Evolutionary conservation across 2,113 vertebrate genomes (phyloP), one percentile per base, ranked within the genome.

Genomic region (Phyllostomus discolor): DNA sequence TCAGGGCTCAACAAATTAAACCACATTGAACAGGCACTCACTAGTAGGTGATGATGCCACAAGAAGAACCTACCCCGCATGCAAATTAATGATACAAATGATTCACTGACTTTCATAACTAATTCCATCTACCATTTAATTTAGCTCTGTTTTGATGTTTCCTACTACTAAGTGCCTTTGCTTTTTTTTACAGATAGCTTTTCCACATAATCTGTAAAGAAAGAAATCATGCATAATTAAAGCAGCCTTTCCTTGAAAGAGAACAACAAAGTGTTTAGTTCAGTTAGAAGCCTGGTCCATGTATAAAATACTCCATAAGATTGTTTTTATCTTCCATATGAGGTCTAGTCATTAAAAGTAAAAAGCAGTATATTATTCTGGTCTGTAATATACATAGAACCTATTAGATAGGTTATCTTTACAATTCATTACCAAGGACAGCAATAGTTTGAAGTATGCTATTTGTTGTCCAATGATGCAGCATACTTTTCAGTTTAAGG

Each of bases 1-100:
- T 95, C 75, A 83, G 38, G 57, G 20, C 64, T 96, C 41, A 93
- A 86, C 76, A 86, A 94, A 94, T 50, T 78, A 94, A 93, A 66
- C 57, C 48, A 73, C 35, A 85, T 9, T 46, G 43, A 31, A 62
- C 75, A 67, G 64, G 33, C 22, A 67, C 38, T 90, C 41, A 52
- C 35, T 41, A 31, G 75, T 16, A 83, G 59, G 22, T 59, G 38
- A 79, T 33, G 48, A 62, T 52, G n/a, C n/a, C 35, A 26, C 9
- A 48, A 69, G 73, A 73, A 84, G 80, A 94, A 20, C 10, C 33
- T 35, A 62, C 19, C 38, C 50, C 76, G 75, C 59, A 79, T 26
- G 43, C 76, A 85, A 91, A 48, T 88, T 69, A n/a, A 43, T 43
- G 33, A 88, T 78, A 59, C 24, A 43, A 67, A 85, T 46, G 46